A percentile compares a stretch with the other conserved stretches of the same genome.
Conservation (phyloP, 2,113 vertebrate species). For the Anser brachyrhynchus region DNA sequence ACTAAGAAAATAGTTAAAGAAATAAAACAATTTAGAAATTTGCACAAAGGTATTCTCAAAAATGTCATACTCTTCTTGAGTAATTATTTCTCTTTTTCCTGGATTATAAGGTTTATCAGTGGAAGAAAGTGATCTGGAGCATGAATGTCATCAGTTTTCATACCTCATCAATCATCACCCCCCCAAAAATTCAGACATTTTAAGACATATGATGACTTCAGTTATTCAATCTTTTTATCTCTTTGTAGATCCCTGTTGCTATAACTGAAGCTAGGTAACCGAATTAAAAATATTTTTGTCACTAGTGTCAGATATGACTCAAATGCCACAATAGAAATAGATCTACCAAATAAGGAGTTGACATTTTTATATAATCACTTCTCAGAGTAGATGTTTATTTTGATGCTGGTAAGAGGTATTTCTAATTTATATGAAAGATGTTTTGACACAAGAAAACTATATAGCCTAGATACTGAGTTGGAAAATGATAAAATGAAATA, state of each 20-base stretch:
- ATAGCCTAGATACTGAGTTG: background rate
- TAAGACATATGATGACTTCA: background rate
- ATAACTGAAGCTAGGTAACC: background rate
- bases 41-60: background rate
- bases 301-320: constrained; percentile 15
- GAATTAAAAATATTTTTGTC: constrained; percentile 7
- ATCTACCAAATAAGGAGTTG: background rate
- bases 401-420: background rate
- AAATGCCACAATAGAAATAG: constrained; percentile 37
- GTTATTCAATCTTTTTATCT: background rate
- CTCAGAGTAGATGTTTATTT: background rate
- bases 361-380: constrained; percentile 12
- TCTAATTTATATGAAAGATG: background rate
- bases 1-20: background rate
- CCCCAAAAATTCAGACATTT: background rate
- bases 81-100: background rate
- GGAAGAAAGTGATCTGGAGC: background rate
- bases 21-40: background rate
- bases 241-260: background rate
- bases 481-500: background rate
- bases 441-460: background rate
- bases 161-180: background rate
- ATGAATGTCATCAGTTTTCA: background rate
- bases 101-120: background rate
- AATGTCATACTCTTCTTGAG: background rate